A percentile compares a stretch with the other conserved stretches of the same genome.
Evolutionary conservation across 2,888 invertebrate genomes (phyloP).

Genomic region (Thumatha senex): DNA sequence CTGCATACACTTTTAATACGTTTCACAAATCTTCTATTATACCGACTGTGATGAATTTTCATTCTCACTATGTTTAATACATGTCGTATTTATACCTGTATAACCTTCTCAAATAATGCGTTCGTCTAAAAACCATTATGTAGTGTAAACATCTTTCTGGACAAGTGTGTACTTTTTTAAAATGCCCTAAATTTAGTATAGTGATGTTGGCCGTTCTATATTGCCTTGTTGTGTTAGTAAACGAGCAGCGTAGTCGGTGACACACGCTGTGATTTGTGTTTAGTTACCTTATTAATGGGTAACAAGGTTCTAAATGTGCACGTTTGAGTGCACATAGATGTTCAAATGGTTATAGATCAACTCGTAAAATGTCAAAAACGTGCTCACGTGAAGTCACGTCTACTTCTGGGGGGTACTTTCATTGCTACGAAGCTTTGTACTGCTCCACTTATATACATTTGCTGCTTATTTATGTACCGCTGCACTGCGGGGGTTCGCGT

Average conservation of each 20-base stretch:
- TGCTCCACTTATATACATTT: not conserved
- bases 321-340: conserved; percentile 6
- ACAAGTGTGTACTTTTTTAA: not conserved
- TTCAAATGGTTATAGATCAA: conserved; percentile 27
- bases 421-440: not conserved
- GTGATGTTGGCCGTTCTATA: not conserved
- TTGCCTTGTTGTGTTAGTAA: not conserved
- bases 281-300: not conserved
- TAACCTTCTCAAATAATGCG: no score
- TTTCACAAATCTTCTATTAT: no score
- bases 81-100: no score
- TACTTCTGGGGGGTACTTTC: not conserved
- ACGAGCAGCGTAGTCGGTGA: not conserved
- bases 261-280: not conserved
- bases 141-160: not conserved
- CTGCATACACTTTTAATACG: no score
- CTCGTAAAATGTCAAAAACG: conserved; percentile 38
- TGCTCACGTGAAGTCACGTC: conserved; percentile 16
- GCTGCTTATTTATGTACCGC: no score
- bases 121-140: no score
- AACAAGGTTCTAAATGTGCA: conserved; percentile 13
- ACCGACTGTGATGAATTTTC: no score
- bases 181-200: not conserved
- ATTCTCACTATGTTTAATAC: no score
- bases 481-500: no score